Conservation (phyloP, 2,797 vertebrate species). For the Chrysocyon brachyurus region DNA sequence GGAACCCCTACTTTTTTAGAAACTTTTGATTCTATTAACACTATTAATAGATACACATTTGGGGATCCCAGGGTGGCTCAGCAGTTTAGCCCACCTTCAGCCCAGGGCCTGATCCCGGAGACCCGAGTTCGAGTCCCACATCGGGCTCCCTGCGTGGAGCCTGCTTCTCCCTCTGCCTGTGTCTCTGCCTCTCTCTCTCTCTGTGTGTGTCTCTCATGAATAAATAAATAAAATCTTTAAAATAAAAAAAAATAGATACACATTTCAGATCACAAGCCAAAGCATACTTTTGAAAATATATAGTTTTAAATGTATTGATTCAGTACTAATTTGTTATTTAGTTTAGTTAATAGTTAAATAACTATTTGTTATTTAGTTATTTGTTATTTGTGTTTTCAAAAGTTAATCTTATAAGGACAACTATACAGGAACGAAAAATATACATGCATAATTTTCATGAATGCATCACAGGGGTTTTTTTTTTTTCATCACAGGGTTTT, state of each 20-base stretch:
- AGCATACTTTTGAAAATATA: not conserved
- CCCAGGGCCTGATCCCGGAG: too few species aligned
- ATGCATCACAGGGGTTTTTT: not conserved
- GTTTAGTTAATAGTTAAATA: too few species aligned
- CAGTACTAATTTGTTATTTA: not conserved
- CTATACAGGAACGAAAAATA: not conserved
- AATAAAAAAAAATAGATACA: not conserved
- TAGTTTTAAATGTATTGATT: constrained; percentile 26
- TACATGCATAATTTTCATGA: not conserved
- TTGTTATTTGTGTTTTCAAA: not conserved
- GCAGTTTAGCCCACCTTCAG: too few species aligned
- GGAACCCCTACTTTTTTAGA: not conserved
- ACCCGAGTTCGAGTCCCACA: too few species aligned
- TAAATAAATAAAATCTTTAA: too few species aligned
- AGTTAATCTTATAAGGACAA: not conserved
- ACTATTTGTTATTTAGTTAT: too few species aligned
- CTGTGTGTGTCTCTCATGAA: too few species aligned
- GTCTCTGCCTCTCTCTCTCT: too few species aligned
- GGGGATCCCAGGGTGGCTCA: too few species aligned
- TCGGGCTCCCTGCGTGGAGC: too few species aligned
- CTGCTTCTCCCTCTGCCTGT: too few species aligned
- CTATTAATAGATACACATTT: too few species aligned
- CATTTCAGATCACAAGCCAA: not conserved
- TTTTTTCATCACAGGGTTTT: not conserved
- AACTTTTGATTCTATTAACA: not conserved